A percentile compares a stretch with the other conserved stretches of the same genome.
These are phyloP conservation scores for Sesia bembeciformis DNA, from an alignment of 2,888 invertebrate species.

Conservation along the genomic window DNA sequence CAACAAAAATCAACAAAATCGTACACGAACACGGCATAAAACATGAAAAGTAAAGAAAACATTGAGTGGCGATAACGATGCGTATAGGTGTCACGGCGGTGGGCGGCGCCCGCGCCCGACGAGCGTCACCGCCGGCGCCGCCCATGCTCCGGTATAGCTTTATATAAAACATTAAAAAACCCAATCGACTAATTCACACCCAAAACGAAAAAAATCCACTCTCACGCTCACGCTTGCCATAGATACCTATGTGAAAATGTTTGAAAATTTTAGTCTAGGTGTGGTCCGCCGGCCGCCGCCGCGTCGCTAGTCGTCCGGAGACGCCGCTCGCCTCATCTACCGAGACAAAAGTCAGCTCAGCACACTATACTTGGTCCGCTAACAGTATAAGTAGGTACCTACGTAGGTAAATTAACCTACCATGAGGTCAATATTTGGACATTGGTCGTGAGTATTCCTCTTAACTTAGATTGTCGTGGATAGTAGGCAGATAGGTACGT, in stretches of 20 bases:
- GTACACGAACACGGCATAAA: slow-evolving; percentile 74
- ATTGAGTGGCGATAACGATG: slow-evolving; percentile 70
- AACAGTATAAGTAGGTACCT: too few species aligned
- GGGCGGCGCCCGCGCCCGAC: slow-evolving; percentile 56
- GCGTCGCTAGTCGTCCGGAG: slow-evolving; percentile 59
- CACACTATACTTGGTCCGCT: slow-evolving; percentile 4
- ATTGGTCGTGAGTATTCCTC: too few species aligned
- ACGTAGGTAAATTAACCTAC: too few species aligned
- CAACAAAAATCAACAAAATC: slow-evolving; percentile 73
- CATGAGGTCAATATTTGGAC: too few species aligned
- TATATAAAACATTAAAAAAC: slow-evolving; percentile 73
- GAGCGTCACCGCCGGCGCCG: slow-evolving; percentile 48
- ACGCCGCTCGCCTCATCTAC: slow-evolving; percentile 71
- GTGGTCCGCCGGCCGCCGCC: slow-evolving; percentile 66
- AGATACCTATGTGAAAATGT: slow-evolving; percentile 75
- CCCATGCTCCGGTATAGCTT: slow-evolving; percentile 65
- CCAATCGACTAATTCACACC: slow-evolving; percentile 75
- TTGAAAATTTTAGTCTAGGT: slow-evolving; percentile 69
- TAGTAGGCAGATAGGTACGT: too few species aligned
- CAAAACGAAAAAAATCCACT: slow-evolving; percentile 74
- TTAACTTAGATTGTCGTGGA: too few species aligned
- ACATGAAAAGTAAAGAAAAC: slow-evolving; percentile 63
- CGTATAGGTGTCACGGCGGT: slow-evolving; percentile 55
- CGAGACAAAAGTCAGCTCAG: slow-evolving; percentile 73
- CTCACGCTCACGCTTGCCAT: slow-evolving; percentile 75